phyloP scores from a whole-genome alignment of 2,113 vertebrate species.

The Oriolus oriolus region DNA sequence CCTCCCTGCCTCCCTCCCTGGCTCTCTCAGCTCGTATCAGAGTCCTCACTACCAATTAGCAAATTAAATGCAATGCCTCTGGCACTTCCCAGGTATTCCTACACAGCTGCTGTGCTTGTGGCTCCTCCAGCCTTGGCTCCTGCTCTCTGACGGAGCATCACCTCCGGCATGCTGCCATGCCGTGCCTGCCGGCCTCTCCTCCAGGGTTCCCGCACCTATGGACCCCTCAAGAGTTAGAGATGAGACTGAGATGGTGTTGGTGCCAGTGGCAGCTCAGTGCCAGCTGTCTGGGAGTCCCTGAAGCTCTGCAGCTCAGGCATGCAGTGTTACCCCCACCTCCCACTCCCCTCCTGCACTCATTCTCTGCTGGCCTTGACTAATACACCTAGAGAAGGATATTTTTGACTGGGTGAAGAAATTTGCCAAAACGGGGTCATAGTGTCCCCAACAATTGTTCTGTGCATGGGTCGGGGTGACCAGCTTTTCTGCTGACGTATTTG shows the following conservation, averaged over 20 bases:
- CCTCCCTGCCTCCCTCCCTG: background rate
- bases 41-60: background rate
- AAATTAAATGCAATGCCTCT: background rate
- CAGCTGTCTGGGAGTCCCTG: background rate
- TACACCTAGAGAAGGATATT: background rate
- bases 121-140: background rate
- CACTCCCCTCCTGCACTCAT: background rate
- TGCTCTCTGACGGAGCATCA: background rate
- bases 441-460: background rate
- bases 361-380: background rate
- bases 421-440: background rate
- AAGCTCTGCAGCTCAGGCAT: rapidly evolving
- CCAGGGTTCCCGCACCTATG: rapidly evolving
- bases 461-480: rapidly evolving
- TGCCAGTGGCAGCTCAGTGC: background rate
- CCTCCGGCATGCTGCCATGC: background rate
- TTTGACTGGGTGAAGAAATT: background rate
- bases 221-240: background rate
- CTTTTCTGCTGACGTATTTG: background rate
- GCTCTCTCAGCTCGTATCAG: background rate
- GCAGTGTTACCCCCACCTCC: background rate
- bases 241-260: background rate
- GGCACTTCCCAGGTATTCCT: background rate
- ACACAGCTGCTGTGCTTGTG: background rate
- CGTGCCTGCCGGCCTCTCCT: rapidly evolving